A percentile compares a stretch with the other conserved stretches of the same genome.
phyloP scores from a whole-genome alignment of 2,113 vertebrate genomes.

The Chlamydotis undulata region DNA sequence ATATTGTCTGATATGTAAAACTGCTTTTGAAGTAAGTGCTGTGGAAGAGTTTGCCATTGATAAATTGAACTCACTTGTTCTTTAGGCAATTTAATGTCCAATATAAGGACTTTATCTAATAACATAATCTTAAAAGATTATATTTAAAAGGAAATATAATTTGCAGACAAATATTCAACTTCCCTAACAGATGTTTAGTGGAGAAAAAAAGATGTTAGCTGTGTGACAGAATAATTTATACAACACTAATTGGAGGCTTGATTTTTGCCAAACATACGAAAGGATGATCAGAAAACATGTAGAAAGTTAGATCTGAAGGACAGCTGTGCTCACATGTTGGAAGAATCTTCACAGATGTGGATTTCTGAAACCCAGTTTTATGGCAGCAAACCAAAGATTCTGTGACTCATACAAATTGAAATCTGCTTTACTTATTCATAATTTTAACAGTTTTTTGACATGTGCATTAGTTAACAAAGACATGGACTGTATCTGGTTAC shows the following conservation, averaged over 20 bases:
- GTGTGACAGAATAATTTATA: not conserved
- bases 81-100: not conserved
- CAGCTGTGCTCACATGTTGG: slow-evolving; percentile 28
- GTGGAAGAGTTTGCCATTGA: not conserved
- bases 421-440: slow-evolving; percentile 44
- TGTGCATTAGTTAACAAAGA: not conserved
- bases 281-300: slow-evolving; percentile 8
- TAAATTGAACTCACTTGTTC: not conserved
- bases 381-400: slow-evolving; percentile 23
- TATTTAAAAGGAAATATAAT: slow-evolving; percentile 11
- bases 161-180: not conserved
- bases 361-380: slow-evolving; percentile 30
- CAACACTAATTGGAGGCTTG: slow-evolving; percentile 4
- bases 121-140: not conserved
- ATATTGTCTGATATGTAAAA: not conserved
- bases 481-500: not conserved
- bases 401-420: slow-evolving; percentile 25
- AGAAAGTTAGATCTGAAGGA: slow-evolving; percentile 6
- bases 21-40: not conserved
- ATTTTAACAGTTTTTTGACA: not conserved
- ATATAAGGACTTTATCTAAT: not conserved
- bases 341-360: slow-evolving; percentile 39
- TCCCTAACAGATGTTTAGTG: not conserved
- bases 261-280: slow-evolving; percentile 44
- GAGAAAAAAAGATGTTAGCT: not conserved